These are phyloP conservation scores for Drosophila ironensis DNA, from an alignment of 1,140 invertebrate species.

Conservation along the genomic window DNA sequence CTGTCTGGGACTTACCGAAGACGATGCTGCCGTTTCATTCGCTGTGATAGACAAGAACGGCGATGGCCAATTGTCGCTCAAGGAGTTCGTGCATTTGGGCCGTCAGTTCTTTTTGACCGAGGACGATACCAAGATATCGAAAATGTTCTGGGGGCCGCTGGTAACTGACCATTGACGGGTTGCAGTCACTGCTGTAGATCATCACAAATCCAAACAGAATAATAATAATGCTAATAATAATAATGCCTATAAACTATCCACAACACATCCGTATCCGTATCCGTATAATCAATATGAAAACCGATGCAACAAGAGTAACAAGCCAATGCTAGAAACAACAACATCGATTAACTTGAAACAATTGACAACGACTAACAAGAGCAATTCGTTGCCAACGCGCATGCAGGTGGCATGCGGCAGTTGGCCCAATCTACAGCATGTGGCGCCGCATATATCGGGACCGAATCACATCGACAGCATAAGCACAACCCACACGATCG, in stretches of 20 bases:
- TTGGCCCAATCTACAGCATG: slow-evolving; percentile 72
- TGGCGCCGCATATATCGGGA: slow-evolving; percentile 55
- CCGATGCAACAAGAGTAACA: neutral
- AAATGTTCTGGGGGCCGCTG: slow-evolving; percentile 92
- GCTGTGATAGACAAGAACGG: slow-evolving; percentile 89
- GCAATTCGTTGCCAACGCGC: slow-evolving; percentile 50
- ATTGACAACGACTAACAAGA: slow-evolving; percentile 13
- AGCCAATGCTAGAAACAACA: slow-evolving; percentile 58
- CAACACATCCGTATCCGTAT: neutral
- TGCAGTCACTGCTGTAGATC: slow-evolving; percentile 76
- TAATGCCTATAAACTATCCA: slow-evolving; percentile 17
- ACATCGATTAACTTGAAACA: slow-evolving; percentile 5
- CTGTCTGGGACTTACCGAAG: slow-evolving; percentile 88
- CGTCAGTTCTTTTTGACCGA: slow-evolving; percentile 90
- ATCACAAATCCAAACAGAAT: slow-evolving; percentile 9
- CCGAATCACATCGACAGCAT: slow-evolving; percentile 23
- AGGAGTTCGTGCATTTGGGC: slow-evolving; percentile 90
- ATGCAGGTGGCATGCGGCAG: slow-evolving; percentile 55
- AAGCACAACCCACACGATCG: slow-evolving; percentile 41
- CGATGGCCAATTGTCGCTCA: slow-evolving; percentile 88
- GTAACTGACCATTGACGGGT: slow-evolving; percentile 78
- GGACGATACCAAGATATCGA: slow-evolving; percentile 88
- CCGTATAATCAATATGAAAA: neutral
- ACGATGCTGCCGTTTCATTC: slow-evolving; percentile 89
- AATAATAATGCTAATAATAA: slow-evolving; percentile 11